Conservation (phyloP, 1,140 invertebrate species). For the Pteromalus puparum region DNA sequence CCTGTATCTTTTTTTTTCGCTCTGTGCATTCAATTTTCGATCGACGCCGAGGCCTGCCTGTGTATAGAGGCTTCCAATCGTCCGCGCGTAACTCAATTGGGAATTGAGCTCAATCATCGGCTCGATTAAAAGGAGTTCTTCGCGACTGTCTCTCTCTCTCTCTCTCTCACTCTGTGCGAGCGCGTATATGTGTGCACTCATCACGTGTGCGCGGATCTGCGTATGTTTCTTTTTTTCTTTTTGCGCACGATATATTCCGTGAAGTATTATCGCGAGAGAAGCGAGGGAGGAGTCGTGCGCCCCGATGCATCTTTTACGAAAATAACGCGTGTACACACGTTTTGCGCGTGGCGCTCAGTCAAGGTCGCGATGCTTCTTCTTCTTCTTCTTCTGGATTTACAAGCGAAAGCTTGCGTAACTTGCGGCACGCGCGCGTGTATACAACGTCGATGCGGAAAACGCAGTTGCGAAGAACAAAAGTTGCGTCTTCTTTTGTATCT, state of each 20-base stretch:
- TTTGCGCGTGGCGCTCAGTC: not conserved
- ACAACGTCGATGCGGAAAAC: not conserved
- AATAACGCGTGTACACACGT: not conserved
- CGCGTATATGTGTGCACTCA: not conserved
- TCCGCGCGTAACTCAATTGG: constrained; percentile 29
- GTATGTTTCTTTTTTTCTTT: not conserved
- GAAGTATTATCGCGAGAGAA: not conserved
- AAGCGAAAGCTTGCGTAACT: not conserved
- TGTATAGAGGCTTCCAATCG: not conserved
- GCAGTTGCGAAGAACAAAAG: not conserved
- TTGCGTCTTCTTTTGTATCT: not conserved
- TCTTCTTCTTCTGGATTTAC: not conserved
- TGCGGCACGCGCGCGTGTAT: not conserved
- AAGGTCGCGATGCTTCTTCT: not conserved
- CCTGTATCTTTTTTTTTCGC: not conserved
- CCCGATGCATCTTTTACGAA: not conserved
- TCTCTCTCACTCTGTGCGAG: not conserved
- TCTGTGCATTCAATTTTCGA: not conserved
- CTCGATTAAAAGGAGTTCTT: constrained; percentile 40
- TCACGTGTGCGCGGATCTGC: not conserved
- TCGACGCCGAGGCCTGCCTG: not conserved
- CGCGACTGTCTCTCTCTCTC: not conserved
- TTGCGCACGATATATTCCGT: not conserved
- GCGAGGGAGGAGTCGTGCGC: not conserved
- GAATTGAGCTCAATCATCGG: constrained; percentile 34